A percentile compares a stretch with the other conserved stretches of the same genome.
phyloP scores from a whole-genome alignment of 2,797 vertebrate species.

The Gephyroberyx darwinii region DNA sequence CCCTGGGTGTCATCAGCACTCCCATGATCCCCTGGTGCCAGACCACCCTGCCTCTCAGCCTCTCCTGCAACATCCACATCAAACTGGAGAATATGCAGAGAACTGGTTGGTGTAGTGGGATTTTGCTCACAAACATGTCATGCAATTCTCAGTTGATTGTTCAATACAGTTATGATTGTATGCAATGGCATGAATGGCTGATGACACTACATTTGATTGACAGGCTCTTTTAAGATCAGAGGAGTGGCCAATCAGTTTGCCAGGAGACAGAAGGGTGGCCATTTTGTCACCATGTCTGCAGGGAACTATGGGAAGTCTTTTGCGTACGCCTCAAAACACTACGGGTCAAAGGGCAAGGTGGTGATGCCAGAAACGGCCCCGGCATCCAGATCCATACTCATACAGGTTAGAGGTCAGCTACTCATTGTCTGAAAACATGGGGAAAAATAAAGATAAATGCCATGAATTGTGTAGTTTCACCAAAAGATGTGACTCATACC shows the following conservation, averaged over 20 bases:
- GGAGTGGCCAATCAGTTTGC: conserved; percentile 85
- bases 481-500: too few relatives aligned
- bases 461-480: too few relatives aligned
- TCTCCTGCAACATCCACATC: conserved; percentile 71
- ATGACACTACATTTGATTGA: background rate
- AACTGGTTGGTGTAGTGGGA: conserved; percentile 67
- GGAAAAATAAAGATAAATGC: too few relatives aligned
- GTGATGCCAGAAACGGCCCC: conserved; percentile 85
- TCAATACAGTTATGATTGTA: background rate
- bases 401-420: conserved; percentile 71
- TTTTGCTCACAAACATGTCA: background rate
- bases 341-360: conserved; percentile 80
- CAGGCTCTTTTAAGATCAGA: conserved; percentile 86
- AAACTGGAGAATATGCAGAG: conserved; percentile 86
- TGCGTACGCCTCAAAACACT: conserved; percentile 82
- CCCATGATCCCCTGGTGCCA: conserved; percentile 78
- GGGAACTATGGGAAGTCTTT: conserved; percentile 87
- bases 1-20: conserved; percentile 81
- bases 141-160: too few relatives aligned
- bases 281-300: conserved; percentile 84
- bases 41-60: conserved; percentile 72
- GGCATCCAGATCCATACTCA: conserved; percentile 77
- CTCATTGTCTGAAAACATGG: too few relatives aligned
- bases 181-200: background rate
- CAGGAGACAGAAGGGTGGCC: conserved; percentile 56